Conservation (phyloP, 2,888 invertebrate species). For the Epinotia bilunana region DNA sequence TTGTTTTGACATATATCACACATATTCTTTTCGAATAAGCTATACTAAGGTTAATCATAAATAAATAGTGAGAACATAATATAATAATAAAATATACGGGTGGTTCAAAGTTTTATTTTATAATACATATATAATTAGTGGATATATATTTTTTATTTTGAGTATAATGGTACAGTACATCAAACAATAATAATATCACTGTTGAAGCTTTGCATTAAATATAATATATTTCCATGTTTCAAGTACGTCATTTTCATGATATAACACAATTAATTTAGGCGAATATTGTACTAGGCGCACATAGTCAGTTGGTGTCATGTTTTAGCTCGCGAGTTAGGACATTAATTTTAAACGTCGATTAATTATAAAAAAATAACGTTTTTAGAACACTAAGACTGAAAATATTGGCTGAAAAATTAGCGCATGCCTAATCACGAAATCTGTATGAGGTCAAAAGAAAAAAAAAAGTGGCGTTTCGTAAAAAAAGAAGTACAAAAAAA, state of each 20-base stretch:
- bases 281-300: slow-evolving; percentile 54
- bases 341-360: slow-evolving; percentile 62
- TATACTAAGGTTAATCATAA: slow-evolving; percentile 65
- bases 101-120: slow-evolving; percentile 69
- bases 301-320: slow-evolving; percentile 55
- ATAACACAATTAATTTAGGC: slow-evolving; percentile 45
- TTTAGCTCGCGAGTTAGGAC: slow-evolving; percentile 52
- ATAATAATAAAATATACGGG: slow-evolving; percentile 73
- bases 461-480: slow-evolving; percentile 27
- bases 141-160: slow-evolving; percentile 46
- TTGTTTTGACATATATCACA: slow-evolving; percentile 53
- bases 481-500: slow-evolving; percentile 40
- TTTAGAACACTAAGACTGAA: slow-evolving; percentile 83
- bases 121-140: slow-evolving; percentile 53
- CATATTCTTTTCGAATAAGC: slow-evolving; percentile 50
- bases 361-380: slow-evolving; percentile 56
- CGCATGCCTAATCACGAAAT: slow-evolving; percentile 59
- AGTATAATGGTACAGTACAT: slow-evolving; percentile 45
- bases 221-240: slow-evolving; percentile 41
- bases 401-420: slow-evolving; percentile 68
- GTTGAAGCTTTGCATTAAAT: slow-evolving; percentile 45
- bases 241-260: slow-evolving; percentile 41
- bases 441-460: slow-evolving; percentile 20
- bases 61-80: slow-evolving; percentile 76
- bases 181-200: slow-evolving; percentile 47